Base-by-base conservation (phyloP, 2,113 vertebrate genomes). In the Pelecanus crispus region DNA sequence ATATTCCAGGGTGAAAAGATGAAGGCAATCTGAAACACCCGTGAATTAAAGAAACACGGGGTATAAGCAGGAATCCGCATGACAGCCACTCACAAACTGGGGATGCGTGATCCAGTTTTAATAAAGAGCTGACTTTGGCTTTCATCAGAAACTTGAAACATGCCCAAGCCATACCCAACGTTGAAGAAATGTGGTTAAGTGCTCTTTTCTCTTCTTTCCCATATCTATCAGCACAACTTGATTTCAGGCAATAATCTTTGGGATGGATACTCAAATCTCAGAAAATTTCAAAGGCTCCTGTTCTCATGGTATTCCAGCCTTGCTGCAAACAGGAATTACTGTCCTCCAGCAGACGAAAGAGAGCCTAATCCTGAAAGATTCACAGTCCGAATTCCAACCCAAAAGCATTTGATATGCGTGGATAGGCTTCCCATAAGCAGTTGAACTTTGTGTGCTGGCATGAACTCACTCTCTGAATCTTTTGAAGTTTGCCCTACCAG, bases 141-240 rank as follows among this genome's bases (percentile, higher is more conserved):
- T 62, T 47, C 86, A 63, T 24, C 32, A 40, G 25, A 66, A 18
- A 18, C 53, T 20, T 32, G 61, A 82, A 71, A 38, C 28, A 28
- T 0, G 0, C 53, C 53, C 73, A 53, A 15, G 36, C 3, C 4
- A 1, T 55, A 42, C 40, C 74, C 42, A 62, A 2, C 22, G 19
- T 0, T 6, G 38, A 26, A 44, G 47, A 34, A 36, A 17, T 19
- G 18, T 13, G 21, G n/a, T 19, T 34, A 73, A 70, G 42, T 17
- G 19, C 82, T 67, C 44, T 55, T 38, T 55, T 66, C 44, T 87
- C 24, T 55, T 34, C n/a, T 44, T 44, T 42, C 66, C 61, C 21
- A 1, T 10, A 8, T 84, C 86, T 67, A 53, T 74, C 79, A 90
- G 66, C 62, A 77, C 79, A 28, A 11, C 7, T 21, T 28, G 53